These are phyloP conservation scores for Actinernus sp. DNA, from an alignment of 92 coral and sea anemone species.

Conservation along the genomic window DNA sequence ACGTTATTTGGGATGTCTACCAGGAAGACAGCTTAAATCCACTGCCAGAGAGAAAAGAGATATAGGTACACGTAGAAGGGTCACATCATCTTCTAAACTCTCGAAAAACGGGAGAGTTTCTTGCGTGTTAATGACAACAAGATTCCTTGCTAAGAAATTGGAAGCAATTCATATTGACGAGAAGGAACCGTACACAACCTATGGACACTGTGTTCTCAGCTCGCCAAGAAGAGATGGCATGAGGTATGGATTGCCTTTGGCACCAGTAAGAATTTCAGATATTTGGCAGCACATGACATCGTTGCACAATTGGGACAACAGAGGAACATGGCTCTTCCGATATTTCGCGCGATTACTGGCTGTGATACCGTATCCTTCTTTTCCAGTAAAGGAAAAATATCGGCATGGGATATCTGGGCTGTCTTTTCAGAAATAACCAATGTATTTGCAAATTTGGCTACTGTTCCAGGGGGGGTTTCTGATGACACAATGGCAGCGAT, in stretches of 20 bases:
- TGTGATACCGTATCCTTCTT: conserved; percentile 46
- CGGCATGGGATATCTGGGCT: conserved; percentile 53
- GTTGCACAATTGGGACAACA: conserved; percentile 35
- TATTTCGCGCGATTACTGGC: conserved; percentile 44
- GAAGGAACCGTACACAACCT: conserved; percentile 16
- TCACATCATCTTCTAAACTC: conserved; percentile 13
- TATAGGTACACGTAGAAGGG: conserved; percentile 16
- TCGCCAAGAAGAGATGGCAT: conserved; percentile 1
- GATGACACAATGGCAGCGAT: conserved; percentile 12
- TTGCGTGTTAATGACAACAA: conserved; percentile 30
- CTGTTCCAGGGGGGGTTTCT: neutral
- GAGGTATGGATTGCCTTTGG: conserved; percentile 38
- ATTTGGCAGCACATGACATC: conserved; percentile 19
- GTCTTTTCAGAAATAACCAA: conserved; percentile 27
- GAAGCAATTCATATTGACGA: conserved; percentile 7
- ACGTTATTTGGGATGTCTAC: conserved; percentile 46
- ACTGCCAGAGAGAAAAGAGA: conserved; percentile 34
- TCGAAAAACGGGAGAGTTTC: conserved; percentile 43
- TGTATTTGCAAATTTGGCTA: conserved; percentile 5
- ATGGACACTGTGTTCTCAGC: conserved; percentile 8
- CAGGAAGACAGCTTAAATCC: conserved; percentile 27
- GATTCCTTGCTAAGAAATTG: conserved; percentile 1
- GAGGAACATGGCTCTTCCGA: conserved; percentile 34
- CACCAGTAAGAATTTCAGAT: conserved; percentile 28
- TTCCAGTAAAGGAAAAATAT: conserved; percentile 45